Evolutionary conservation across 2,113 vertebrate species (phyloP), one percentile per base, ranked within the genome.

Genomic region (Xenotilapia caudafasciata): DNA sequence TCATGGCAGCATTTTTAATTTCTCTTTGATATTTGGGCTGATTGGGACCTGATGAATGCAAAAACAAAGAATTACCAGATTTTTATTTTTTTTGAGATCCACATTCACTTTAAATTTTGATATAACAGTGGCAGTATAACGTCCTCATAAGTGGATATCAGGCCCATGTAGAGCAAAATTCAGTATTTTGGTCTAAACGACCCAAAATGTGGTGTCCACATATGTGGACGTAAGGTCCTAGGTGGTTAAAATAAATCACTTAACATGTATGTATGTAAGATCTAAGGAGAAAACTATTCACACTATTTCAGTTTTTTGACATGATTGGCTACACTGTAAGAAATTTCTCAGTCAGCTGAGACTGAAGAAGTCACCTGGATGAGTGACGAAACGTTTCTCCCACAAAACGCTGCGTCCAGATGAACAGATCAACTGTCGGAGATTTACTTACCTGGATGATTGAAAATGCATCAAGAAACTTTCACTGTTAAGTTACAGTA

Each of bases 391-490:
- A 56, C 4, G 0, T 15, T 56, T 56, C 54, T 28, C 13, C 23
- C 54, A 28, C 23, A 0, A 23, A 55, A 56, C 7, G 12, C 13
- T 56, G 0, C 4, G 12, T 0, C 0, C 54, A 26, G 23, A 56
- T 56, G 55, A 56, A 56, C 4, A 9, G 4, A 56, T 56, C 13
- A 56, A 56, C 3, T 2, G 5, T 1, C 8, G 13, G 7, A 28
- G 0, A 56, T 56, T 56, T 56, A 28, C 13, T 28, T 5, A 28
- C 7, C 13, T 56, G 55, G 13, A 56, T 56, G 13, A 15, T 56
- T 56, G 55, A 56, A 2, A 2, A 56, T 56, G 54, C 54, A 3
- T 26, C 54, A 26, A 56, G 54, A 56, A 56, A 26, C 3, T 56
- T 15, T 56, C 54, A 56, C 7, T 56, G 31, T 65, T 38, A 65